A percentile compares a stretch with the other conserved stretches of the same genome.
Evolutionary conservation across 2,113 vertebrate species (phyloP).

Genomic region (Bos indicus): DNA sequence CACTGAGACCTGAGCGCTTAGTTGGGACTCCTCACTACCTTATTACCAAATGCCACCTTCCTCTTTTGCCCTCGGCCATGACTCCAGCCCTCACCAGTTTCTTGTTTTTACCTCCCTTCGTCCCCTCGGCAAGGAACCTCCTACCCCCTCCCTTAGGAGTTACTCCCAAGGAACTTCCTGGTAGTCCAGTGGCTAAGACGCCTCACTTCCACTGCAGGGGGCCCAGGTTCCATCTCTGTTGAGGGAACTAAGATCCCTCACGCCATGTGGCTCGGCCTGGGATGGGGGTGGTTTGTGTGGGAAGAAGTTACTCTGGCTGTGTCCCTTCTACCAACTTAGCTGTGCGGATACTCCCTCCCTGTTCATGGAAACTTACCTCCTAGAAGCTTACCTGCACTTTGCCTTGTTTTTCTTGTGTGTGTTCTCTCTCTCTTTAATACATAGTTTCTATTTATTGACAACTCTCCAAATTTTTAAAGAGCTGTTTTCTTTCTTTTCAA

Average conservation of each 20-base stretch:
- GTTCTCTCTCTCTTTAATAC: not conserved
- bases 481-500: not conserved
- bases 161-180: not conserved
- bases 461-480: not conserved
- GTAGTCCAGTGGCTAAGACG: not conserved
- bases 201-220: not conserved
- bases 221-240: not conserved
- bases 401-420: not conserved
- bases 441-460: not conserved
- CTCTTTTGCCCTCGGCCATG: rapidly evolving
- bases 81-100: no score
- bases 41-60: not conserved
- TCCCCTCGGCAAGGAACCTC: not conserved
- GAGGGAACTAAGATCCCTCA: not conserved
- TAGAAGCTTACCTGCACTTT: no score
- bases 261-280: rapidly evolving
- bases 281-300: not conserved
- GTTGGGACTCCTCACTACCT: not conserved
- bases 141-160: not conserved
- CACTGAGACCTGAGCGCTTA: rapidly evolving
- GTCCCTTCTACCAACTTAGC: rapidly evolving
- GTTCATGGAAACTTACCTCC: rapidly evolving
- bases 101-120: not conserved
- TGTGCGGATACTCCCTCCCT: not conserved
- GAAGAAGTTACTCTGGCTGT: not conserved